Conservation (phyloP, 2,888 invertebrate species). For the Rotaria sp. region DNA sequence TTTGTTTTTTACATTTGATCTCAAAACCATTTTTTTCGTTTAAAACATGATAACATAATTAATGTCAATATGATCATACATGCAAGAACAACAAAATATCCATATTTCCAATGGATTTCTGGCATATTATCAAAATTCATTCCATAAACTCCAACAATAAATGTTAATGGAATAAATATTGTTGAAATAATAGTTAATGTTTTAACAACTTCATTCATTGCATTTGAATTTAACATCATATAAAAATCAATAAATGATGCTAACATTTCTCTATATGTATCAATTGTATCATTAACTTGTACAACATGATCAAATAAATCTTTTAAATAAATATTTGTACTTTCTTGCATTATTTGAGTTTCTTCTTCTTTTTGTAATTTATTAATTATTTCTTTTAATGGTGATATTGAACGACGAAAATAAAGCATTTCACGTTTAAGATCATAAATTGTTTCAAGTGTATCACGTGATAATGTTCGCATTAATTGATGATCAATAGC, state of each 20-base stretch:
- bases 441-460: background rate
- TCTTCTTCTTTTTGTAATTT: constrained; percentile 8
- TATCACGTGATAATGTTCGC: background rate
- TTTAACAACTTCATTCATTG: constrained; percentile 14
- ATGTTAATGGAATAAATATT: background rate
- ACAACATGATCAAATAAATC: constrained; percentile 2
- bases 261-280: constrained; percentile 1
- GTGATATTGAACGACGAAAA: constrained; percentile 6
- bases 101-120: background rate
- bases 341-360: background rate
- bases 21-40: background rate
- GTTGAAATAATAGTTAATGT: background rate
- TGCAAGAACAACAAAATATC: background rate
- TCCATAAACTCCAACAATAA: background rate
- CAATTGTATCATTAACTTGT: background rate
- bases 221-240: background rate
- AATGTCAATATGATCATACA: background rate
- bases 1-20: background rate
- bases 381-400: background rate
- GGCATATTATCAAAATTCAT: constrained; percentile 1
- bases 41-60: background rate
- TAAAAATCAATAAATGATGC: background rate
- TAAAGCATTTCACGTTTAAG: background rate
- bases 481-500: background rate
- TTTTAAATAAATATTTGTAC: background rate